A percentile compares a stretch with the other conserved stretches of the same genome.
Conservation (phyloP, 2,888 invertebrate species). For the Lasioglossum figueresi region DNA sequence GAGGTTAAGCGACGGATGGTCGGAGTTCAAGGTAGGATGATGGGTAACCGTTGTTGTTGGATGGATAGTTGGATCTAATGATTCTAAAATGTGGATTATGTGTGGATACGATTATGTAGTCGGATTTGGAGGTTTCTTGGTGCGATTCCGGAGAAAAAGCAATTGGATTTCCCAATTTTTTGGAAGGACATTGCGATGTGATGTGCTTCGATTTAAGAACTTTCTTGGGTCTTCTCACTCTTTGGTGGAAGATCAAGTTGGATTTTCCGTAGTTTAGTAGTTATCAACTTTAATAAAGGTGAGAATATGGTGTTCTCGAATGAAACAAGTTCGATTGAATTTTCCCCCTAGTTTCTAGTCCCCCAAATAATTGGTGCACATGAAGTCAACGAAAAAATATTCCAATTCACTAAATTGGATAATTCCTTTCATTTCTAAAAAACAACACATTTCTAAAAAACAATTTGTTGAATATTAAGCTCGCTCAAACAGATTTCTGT, state of each 20-base stretch:
- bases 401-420: not conserved
- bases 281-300: too few species aligned
- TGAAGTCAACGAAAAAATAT: not conserved
- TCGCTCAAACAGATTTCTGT: not conserved
- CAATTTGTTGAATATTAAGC: too few species aligned
- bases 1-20: not conserved
- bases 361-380: not conserved
- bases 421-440: not conserved
- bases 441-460: too few species aligned
- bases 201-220: not conserved
- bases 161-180: not conserved
- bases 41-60: not conserved
- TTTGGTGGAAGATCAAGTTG: not conserved
- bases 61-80: not conserved
- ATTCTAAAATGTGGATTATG: too few species aligned
- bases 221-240: not conserved
- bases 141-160: not conserved
- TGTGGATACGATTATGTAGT: not conserved
- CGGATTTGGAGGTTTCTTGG: not conserved
- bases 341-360: not conserved
- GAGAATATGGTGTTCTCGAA: too few species aligned
- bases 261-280: too few species aligned
- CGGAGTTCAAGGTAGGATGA: not conserved
- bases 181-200: not conserved
- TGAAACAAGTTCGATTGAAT: too few species aligned